Percentiles rank a stretch among this genome's conserved stretches.
These are phyloP conservation scores for Heliconius hermathena DNA, from an alignment of 1,140 invertebrate species.

Conservation along the genomic window DNA sequence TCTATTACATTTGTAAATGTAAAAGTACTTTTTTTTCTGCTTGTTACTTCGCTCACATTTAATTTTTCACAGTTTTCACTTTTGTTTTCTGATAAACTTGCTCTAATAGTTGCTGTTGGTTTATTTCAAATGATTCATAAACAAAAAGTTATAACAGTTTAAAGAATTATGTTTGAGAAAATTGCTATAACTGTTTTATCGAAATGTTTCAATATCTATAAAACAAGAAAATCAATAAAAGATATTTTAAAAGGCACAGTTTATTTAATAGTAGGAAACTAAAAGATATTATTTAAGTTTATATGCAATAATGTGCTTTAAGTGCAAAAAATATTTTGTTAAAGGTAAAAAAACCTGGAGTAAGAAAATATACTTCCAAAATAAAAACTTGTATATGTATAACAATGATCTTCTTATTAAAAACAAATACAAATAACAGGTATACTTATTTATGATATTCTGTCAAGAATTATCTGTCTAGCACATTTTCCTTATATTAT, in stretches of 20 bases:
- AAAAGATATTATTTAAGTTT: not conserved
- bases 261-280: not conserved
- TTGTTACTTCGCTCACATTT: too few species aligned
- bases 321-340: not conserved
- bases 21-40: too few species aligned
- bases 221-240: not conserved
- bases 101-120: too few species aligned
- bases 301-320: not conserved
- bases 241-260: not conserved
- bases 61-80: too few species aligned
- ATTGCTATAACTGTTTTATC: too few species aligned
- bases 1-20: too few species aligned
- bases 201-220: too few species aligned
- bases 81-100: too few species aligned
- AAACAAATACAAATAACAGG: not conserved
- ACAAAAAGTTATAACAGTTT: too few species aligned
- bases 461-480: not conserved
- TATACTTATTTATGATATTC: not conserved
- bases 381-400: not conserved
- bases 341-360: not conserved
- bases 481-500: constrained; percentile 5
- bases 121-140: too few species aligned
- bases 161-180: too few species aligned
- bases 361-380: constrained; percentile 6
- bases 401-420: constrained; percentile 1